Base-by-base conservation (phyloP, 1,140 invertebrate species). In the Eupristina koningsbergeri region DNA sequence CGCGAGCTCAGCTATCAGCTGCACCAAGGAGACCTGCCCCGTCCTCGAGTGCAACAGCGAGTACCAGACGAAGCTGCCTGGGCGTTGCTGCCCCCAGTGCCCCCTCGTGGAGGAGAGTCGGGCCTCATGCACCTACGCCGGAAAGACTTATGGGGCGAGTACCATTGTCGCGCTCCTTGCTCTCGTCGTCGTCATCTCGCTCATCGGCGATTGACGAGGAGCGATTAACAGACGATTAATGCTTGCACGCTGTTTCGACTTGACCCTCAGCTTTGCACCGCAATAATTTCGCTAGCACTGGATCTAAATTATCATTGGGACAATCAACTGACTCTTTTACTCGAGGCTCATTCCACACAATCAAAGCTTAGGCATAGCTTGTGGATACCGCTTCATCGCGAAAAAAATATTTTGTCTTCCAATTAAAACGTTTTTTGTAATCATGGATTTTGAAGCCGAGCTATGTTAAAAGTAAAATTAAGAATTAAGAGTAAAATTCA, bases 71-170 rank as follows among this genome's bases (percentile, higher is more conserved):
- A 94, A 92, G 13, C 88, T 91, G 3, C 93, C 94, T 0, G 95
- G 94, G 15, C 94, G 95, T 80, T 98, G 97, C 88, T 98, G 97
- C 90, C 95, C 96, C 0, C 94, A 94, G 83, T 97, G 96, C 87
- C 94, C 94, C 17, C 87, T 93, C 26, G 89, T 94, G 19, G 94
- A 95, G 85, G 94, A 96, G 86, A 93, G 94, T 29, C 93, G 93
- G 22, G 93, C 94, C 7, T 94, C 95, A 45, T 97, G 96, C 87
- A 93, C 94, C 3, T 92, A 94, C 39, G 93, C 92, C 29, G 95
- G 95, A 13, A 93, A 93, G 86, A 93, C 93, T 86, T 96, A 96
- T 90, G 93, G 94, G 94, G 95, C 95, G 91, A 93, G 92, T 93
- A 87, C 88, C 85, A 80, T 85, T 85, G 69, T 58, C 73, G 80